Conservation (phyloP, 2,113 vertebrate species). For the Gymnocephalus cernua region DNA sequence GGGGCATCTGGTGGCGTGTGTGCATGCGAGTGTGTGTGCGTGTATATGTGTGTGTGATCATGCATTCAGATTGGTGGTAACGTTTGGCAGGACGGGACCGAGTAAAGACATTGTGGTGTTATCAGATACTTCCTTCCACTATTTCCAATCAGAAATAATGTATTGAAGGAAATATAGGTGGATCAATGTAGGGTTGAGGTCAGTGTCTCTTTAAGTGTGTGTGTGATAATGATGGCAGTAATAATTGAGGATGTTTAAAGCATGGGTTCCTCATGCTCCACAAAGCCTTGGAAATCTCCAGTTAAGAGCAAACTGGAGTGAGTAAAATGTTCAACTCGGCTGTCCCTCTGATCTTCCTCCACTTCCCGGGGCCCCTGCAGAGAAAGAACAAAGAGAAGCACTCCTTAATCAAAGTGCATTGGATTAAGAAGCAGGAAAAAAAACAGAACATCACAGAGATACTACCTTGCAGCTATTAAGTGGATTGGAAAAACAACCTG, state of each 20-base stretch:
- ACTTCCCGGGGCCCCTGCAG: conserved; percentile 63
- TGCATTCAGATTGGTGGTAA: conserved; percentile 58
- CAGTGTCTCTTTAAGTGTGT: conserved; percentile 46
- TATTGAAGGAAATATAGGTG: neutral
- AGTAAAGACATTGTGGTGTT: conserved; percentile 26
- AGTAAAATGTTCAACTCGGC: conserved; percentile 69
- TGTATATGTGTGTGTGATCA: conserved; percentile 62
- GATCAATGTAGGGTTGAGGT: conserved; percentile 34
- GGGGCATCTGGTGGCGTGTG: conserved; percentile 80
- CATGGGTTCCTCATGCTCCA: conserved; percentile 31
- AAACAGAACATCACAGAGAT: conserved; percentile 75
- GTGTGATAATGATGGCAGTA: conserved; percentile 47
- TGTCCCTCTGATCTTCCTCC: conserved; percentile 75
- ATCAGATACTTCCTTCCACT: conserved; percentile 9
- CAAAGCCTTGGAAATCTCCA: conserved; percentile 41
- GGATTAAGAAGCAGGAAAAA: conserved; percentile 76
- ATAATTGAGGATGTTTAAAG: conserved; percentile 60
- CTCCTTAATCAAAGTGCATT: conserved; percentile 81
- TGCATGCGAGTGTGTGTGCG: conserved; percentile 21
- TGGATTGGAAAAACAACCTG: conserved; percentile 76
- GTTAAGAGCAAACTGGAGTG: conserved; percentile 73
- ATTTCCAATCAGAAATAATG: conserved; percentile 5
- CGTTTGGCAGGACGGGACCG: conserved; percentile 48
- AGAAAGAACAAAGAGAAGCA: conserved; percentile 78
- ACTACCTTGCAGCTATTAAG: conserved; percentile 60